phyloP scores from a whole-genome alignment of 1,140 invertebrate genomes.

The Calephelis nemesis region DNA sequence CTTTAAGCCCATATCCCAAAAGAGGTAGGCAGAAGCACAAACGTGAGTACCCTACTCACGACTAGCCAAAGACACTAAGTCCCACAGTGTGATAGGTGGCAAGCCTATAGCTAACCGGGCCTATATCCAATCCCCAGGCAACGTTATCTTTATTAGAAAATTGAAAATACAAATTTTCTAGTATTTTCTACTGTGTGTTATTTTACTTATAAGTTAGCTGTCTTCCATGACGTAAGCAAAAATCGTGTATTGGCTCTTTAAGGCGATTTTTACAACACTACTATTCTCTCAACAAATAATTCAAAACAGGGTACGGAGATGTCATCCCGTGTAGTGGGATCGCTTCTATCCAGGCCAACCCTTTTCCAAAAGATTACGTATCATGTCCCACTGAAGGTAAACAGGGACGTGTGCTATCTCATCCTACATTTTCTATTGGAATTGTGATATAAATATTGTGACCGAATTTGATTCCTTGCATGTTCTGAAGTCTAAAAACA shows the following conservation, averaged over 20 bases:
- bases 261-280: background rate
- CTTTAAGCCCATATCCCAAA: no score
- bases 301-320: slow-evolving; percentile 29
- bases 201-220: background rate
- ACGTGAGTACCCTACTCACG: no score
- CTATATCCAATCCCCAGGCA: no score
- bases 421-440: slow-evolving; percentile 48
- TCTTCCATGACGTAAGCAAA: no score
- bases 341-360: slow-evolving; percentile 38
- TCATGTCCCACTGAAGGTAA: slow-evolving; percentile 49
- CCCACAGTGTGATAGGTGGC: no score
- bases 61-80: no score
- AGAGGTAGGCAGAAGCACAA: no score
- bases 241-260: background rate
- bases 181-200: no score
- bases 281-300: slow-evolving; percentile 32
- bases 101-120: no score
- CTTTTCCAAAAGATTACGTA: slow-evolving; percentile 65
- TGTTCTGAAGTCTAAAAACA: background rate
- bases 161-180: no score
- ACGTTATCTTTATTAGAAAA: no score
- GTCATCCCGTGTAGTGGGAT: slow-evolving; percentile 28
- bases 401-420: slow-evolving; percentile 40
- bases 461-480: slow-evolving; percentile 37
- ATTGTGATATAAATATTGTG: slow-evolving; percentile 59